Conservation (phyloP, 1,140 invertebrate species). For the Polyergus mexicanus region DNA sequence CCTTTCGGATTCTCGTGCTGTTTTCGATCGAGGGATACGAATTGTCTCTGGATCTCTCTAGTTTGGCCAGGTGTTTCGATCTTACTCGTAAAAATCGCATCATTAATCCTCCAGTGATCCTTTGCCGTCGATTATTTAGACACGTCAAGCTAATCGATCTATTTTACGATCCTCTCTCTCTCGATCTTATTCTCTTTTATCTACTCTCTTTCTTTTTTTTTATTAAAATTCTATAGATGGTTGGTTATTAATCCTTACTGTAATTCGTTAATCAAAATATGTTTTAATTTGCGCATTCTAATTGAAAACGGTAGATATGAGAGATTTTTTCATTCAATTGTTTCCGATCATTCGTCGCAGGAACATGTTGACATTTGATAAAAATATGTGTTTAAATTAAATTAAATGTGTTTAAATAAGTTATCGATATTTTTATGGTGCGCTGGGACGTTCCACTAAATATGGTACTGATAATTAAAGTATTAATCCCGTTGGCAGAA, state of each 20-base stretch:
- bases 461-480: background rate
- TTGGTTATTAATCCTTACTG: background rate
- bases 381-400: slow-evolving; percentile 24
- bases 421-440: slow-evolving; percentile 14
- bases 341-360: background rate
- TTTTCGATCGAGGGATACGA: slow-evolving; percentile 35
- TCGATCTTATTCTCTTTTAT: background rate
- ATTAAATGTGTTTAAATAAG: background rate
- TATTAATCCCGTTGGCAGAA: background rate
- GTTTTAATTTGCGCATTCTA: slow-evolving; percentile 28
- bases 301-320: slow-evolving; percentile 10
- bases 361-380: background rate
- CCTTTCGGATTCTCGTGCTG: background rate
- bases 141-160: slow-evolving; percentile 14
- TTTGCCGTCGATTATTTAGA: background rate
- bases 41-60: slow-evolving; percentile 22
- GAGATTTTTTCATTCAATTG: slow-evolving; percentile 7
- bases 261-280: background rate
- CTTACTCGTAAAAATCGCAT: slow-evolving; percentile 38
- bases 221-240: slow-evolving; percentile 24
- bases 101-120: slow-evolving; percentile 21
- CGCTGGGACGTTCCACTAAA: background rate
- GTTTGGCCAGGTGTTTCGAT: slow-evolving; percentile 6
- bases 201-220: background rate
- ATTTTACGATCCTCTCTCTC: slow-evolving; percentile 17